Conservation (phyloP, 2,888 invertebrate species). For the Notodonta ziczac region DNA sequence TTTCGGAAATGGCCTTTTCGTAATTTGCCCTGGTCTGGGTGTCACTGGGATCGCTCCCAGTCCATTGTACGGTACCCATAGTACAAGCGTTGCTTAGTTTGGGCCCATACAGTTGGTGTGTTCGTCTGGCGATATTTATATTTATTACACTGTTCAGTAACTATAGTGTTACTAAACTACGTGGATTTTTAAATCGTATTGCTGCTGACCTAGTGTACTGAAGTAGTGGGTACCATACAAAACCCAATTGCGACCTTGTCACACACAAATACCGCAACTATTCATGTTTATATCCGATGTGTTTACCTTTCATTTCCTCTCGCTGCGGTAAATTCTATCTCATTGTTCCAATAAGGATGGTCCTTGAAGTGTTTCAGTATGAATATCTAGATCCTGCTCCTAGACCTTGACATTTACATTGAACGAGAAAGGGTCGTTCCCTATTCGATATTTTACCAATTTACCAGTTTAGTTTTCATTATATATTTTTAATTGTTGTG, state of each 20-base stretch:
- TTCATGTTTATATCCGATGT: neutral
- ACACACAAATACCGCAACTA: neutral
- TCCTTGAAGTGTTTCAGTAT: constrained; percentile 66
- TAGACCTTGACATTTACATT: constrained; percentile 53
- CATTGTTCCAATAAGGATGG: constrained; percentile 35
- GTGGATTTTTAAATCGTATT: no score
- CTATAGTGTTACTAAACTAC: no score
- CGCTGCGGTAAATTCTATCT: constrained; percentile 33
- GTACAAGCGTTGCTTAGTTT: no score
- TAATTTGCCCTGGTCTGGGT: no score
- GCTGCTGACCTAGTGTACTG: no score
- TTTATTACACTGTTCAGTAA: no score
- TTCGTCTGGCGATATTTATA: no score
- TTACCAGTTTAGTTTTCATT: neutral
- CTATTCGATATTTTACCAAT: constrained; percentile 6
- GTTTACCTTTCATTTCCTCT: constrained; percentile 1
- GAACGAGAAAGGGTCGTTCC: constrained; percentile 33
- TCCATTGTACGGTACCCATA: no score
- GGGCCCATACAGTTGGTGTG: no score
- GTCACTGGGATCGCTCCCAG: no score
- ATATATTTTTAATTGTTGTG: neutral
- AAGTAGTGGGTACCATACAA: no score
- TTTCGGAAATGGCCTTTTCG: no score
- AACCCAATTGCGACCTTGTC: neutral
- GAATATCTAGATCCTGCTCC: constrained; percentile 57